Percentiles rank a stretch among this genome's conserved stretches.
These are phyloP conservation scores for Prinia subflava DNA, from an alignment of 2,113 vertebrate genomes.

Conservation along the genomic window DNA sequence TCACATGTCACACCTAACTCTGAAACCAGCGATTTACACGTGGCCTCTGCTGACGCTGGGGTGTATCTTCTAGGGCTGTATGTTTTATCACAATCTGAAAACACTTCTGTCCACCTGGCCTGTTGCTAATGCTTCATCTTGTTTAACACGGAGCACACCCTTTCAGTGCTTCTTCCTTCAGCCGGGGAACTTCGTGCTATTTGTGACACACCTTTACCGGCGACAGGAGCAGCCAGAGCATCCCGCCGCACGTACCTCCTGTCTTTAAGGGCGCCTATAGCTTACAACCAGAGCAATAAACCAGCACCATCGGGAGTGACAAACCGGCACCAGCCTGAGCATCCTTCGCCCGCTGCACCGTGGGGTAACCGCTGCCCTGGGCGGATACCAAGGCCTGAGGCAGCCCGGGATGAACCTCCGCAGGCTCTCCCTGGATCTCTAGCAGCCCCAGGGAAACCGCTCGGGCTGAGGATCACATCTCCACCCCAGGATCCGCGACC, in stretches of 20 bases:
- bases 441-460: background rate
- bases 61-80: too few species aligned
- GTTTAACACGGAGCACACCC: fast-evolving
- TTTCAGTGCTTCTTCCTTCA: fast-evolving
- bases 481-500: fast-evolving
- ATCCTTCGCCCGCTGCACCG: background rate
- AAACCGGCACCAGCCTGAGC: background rate
- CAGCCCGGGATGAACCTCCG: background rate
- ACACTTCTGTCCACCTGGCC: fast-evolving
- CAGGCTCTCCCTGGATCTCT: fast-evolving
- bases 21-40: background rate
- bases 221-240: background rate
- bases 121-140: too few species aligned
- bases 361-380: background rate
- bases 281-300: fast-evolving
- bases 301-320: background rate
- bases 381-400: background rate
- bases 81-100: background rate
- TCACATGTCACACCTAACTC: fast-evolving
- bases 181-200: background rate
- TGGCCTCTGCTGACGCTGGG: background rate
- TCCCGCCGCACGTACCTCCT: background rate
- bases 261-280: fast-evolving
- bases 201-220: background rate
- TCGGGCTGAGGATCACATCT: fast-evolving